Evolutionary conservation across 2,888 invertebrate species (phyloP), one percentile per base, ranked within the genome.

Genomic region (Buathra laborator): DNA sequence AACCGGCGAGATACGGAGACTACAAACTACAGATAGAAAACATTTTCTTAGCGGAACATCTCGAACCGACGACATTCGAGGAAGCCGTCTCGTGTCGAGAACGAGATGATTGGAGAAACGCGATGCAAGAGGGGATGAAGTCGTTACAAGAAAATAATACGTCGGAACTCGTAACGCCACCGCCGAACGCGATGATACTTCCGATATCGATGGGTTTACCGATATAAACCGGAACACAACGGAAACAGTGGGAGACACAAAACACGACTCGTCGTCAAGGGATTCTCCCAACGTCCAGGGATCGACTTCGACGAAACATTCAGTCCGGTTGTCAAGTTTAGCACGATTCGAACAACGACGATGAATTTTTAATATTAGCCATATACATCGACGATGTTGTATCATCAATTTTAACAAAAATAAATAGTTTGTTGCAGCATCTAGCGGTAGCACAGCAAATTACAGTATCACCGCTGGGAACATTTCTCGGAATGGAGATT

Each of bases 351-450:
- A 32, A 86, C 16, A 29, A 62, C 1, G 0, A 56, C 1, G 37
- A 16, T 10, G 86, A 87, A 10, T 64, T 80, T 7, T n/a, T 92
- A 12, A 86, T 90, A 7, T 19, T 92, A 5, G 88, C 85, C 0
- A 81, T 92, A 0, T 91, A 91, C 81, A 91, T 92, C 14, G 92
- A 92, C 64, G 92, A 92, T 86, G 90, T 91, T 3, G 87, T 84
- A 10, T 67, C 87, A 7, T 85, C 68, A 5, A 44, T 80, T 12
- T 46, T 86, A 32, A 56, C 68, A 4, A 59, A 64, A 43, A 81
- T 88, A 16, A 48, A 88, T 1, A 16, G 67, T 7, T 84, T 91
- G 19, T 51, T 90, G 1, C n/a, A 59, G 0, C 48, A 81, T 0
- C 51, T 87, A 0, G 59, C 32, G 14, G 10, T 46, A 0, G 74